phyloP scores from a whole-genome alignment of 1,140 invertebrate genomes.

The Antheraea pernyi region DNA sequence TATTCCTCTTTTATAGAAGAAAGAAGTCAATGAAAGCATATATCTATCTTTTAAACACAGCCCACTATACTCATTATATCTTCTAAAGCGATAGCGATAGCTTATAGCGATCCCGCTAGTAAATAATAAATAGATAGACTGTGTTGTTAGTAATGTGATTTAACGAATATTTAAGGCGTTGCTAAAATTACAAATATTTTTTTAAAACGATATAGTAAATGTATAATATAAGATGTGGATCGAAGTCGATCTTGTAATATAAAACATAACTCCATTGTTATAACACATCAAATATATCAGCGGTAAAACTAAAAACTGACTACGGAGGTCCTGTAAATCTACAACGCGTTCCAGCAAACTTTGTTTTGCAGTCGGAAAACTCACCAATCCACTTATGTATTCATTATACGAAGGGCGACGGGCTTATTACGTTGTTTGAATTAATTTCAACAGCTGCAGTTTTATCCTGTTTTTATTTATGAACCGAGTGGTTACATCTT shows the following conservation, averaged over 20 bases:
- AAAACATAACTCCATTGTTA: neutral
- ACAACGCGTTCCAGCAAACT: conserved; percentile 11
- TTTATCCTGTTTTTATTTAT: conserved; percentile 13
- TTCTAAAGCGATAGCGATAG: too few relatives aligned
- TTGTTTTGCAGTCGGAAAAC: conserved; percentile 20
- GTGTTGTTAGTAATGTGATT: too few relatives aligned
- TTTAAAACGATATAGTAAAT: too few relatives aligned
- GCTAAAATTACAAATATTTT: too few relatives aligned
- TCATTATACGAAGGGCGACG: conserved; percentile 16
- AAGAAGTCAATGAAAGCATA: too few relatives aligned
- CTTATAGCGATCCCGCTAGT: too few relatives aligned
- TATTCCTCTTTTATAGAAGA: too few relatives aligned
- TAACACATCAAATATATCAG: neutral
- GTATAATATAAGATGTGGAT: neutral
- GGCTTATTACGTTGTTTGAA: conserved; percentile 14
- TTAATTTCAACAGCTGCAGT: conserved; percentile 20
- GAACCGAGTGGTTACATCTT: neutral
- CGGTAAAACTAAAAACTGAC: neutral
- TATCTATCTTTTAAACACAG: too few relatives aligned
- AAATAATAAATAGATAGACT: too few relatives aligned
- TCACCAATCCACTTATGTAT: conserved; percentile 5
- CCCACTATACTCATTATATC: too few relatives aligned
- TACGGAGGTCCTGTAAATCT: neutral
- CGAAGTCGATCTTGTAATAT: neutral
- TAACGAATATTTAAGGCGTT: too few relatives aligned